These are phyloP conservation scores for Heliconius aoede DNA, from an alignment of 2,888 invertebrate genomes.

Conservation along the genomic window DNA sequence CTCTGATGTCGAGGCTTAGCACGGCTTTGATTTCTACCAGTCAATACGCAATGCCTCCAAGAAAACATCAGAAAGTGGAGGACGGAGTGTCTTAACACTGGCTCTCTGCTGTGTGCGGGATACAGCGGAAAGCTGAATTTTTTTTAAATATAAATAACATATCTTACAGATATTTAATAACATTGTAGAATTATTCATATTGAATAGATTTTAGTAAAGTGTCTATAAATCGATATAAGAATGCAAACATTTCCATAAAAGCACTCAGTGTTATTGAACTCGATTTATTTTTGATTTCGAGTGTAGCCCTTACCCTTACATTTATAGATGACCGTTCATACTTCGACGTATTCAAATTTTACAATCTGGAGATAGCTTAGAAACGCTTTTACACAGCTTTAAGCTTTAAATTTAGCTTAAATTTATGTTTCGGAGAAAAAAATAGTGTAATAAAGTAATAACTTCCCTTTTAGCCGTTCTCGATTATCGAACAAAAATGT, in stretches of 20 bases:
- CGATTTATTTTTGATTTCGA: conserved; percentile 34
- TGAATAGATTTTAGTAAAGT: not conserved
- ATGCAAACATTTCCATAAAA: not conserved
- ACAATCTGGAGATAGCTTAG: conserved; percentile 5
- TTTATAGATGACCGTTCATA: conserved; percentile 24
- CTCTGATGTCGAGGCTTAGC: too few species aligned
- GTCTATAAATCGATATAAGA: not conserved
- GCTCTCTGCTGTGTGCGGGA: too few species aligned
- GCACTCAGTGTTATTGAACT: conserved; percentile 30
- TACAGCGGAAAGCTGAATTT: too few species aligned
- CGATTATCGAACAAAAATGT: too few species aligned
- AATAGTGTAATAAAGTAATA: too few species aligned
- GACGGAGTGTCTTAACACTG: too few species aligned
- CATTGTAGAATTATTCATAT: not conserved
- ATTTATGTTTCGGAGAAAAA: not conserved
- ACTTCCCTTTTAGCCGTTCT: too few species aligned
- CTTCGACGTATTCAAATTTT: conserved; percentile 2
- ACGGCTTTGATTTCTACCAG: too few species aligned
- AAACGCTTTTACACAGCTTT: conserved; percentile 5
- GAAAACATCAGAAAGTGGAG: too few species aligned
- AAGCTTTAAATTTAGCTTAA: not conserved
- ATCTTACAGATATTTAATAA: not conserved
- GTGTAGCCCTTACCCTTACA: conserved; percentile 27
- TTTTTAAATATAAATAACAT: not conserved
- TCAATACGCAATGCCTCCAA: too few species aligned